phyloP scores from a whole-genome alignment of 2,113 vertebrate genomes.

The Lonchura striata region DNA sequence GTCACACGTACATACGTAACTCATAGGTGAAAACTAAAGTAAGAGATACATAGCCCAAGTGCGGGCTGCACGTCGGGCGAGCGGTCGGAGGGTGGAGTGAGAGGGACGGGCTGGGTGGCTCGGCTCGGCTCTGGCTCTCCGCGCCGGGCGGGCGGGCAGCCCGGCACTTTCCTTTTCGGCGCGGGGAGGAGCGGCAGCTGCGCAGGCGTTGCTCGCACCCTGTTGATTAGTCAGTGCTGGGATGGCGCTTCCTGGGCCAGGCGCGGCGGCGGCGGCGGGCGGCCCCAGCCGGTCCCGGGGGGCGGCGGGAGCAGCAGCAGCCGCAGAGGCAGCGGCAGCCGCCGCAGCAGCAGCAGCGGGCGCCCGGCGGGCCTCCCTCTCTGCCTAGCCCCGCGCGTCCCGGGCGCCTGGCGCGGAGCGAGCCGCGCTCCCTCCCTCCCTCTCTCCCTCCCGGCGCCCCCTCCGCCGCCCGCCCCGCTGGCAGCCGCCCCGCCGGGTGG shows the following conservation, averaged over 20 bases:
- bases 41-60: fast-evolving
- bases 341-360: not conserved
- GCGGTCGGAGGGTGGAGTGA: constrained; percentile 75
- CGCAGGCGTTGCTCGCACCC: constrained; percentile 79
- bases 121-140: not conserved
- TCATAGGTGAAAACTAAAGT: not conserved
- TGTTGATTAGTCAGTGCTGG: constrained; percentile 77
- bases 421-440: not conserved
- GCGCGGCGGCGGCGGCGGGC: constrained; percentile 56
- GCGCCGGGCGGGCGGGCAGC: not conserved
- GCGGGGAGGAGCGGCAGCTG: constrained; percentile 66
- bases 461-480: not conserved
- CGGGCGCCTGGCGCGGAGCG: not conserved
- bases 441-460: not conserved
- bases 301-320: constrained; percentile 41
- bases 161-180: constrained; percentile 50
- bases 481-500: not conserved
- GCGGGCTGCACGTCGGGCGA: constrained; percentile 54
- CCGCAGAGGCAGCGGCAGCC: not conserved
- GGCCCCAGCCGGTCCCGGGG: constrained; percentile 56
- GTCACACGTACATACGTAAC: not conserved
- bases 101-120: constrained; percentile 45
- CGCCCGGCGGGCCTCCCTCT: not conserved
- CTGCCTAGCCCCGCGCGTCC: constrained; percentile 45
- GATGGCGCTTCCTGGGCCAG: constrained; percentile 79